Conservation (phyloP, 2,888 invertebrate genomes). For the Ochlodes sylvanus region DNA sequence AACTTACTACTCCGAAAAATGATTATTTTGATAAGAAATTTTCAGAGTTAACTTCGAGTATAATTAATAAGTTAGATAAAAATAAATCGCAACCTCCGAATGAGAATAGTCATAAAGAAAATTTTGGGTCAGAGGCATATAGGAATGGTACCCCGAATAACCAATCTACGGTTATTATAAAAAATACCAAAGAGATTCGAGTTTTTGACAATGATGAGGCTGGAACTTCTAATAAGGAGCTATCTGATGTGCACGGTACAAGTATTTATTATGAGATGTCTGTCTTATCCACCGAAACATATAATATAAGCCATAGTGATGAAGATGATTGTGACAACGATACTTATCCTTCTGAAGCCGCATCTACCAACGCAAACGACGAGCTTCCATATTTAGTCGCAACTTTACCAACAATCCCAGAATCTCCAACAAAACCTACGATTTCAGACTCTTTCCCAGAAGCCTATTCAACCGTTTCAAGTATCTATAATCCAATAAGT, state of each 20-base stretch:
- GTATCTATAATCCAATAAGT: conserved; percentile 46
- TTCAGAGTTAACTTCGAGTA: conserved; percentile 80
- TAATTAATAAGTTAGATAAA: conserved; percentile 79
- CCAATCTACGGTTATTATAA: conserved; percentile 78
- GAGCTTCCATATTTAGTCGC: conserved; percentile 60
- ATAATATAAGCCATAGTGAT: conserved; percentile 64
- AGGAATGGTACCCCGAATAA: conserved; percentile 77
- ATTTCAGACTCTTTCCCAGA: conserved; percentile 49
- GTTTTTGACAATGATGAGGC: conserved; percentile 75
- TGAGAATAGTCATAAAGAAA: conserved; percentile 64
- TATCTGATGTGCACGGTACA: conserved; percentile 79
- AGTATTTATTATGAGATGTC: conserved; percentile 83
- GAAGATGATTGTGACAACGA: conserved; percentile 78
- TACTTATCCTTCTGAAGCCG: conserved; percentile 59
- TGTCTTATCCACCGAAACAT: conserved; percentile 77
- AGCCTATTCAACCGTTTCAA: conserved; percentile 54
- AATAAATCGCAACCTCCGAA: conserved; percentile 60
- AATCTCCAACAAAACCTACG: conserved; percentile 49
- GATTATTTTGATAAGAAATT: conserved; percentile 82
- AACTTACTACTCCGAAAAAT: conserved; percentile 83
- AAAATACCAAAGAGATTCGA: conserved; percentile 83
- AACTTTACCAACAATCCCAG: conserved; percentile 52
- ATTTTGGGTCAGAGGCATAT: conserved; percentile 71
- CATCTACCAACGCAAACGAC: conserved; percentile 53
- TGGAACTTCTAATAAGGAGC: conserved; percentile 66